These are phyloP conservation scores for Drosophila grimshawi DNA, from an alignment of 1,140 invertebrate genomes.

Conservation along the genomic window DNA sequence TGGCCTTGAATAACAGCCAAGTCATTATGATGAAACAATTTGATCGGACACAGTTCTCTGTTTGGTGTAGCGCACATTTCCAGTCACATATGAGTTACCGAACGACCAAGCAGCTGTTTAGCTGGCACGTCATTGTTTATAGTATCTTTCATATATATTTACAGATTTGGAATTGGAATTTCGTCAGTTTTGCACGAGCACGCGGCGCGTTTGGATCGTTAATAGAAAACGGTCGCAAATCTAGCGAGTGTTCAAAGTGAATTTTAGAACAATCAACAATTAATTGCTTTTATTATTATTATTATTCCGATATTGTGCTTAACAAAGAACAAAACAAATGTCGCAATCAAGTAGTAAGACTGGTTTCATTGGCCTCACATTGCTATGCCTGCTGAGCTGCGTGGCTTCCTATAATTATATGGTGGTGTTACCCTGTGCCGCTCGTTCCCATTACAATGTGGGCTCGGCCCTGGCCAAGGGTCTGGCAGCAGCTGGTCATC, in stretches of 20 bases:
- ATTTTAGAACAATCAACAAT: background rate
- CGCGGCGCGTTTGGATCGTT: constrained; percentile 8
- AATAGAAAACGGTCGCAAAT: no score
- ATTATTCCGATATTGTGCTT: constrained; percentile 7
- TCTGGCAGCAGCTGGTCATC: constrained; percentile 86
- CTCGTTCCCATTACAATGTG: constrained; percentile 86
- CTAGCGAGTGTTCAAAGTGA: background rate
- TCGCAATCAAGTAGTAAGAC: constrained; percentile 37
- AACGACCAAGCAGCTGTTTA: constrained; percentile 1
- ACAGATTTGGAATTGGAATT: constrained; percentile 12
- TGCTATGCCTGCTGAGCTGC: constrained; percentile 58
- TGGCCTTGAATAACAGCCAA: background rate
- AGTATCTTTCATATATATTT: constrained; percentile 34
- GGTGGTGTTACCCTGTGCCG: constrained; percentile 85
- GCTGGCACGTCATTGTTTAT: background rate
- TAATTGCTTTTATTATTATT: constrained; percentile 7
- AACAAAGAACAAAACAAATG: constrained; percentile 5
- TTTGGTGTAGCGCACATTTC: background rate
- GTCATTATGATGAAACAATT: background rate
- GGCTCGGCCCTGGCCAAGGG: constrained; percentile 86
- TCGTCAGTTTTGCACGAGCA: constrained; percentile 39
- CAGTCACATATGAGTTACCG: background rate
- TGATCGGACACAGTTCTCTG: background rate
- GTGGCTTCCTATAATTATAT: constrained; percentile 71
- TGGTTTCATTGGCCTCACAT: constrained; percentile 41